These are phyloP conservation scores for Listrodromus nycthemerus DNA, from an alignment of 2,888 invertebrate species.

Conservation along the genomic window DNA sequence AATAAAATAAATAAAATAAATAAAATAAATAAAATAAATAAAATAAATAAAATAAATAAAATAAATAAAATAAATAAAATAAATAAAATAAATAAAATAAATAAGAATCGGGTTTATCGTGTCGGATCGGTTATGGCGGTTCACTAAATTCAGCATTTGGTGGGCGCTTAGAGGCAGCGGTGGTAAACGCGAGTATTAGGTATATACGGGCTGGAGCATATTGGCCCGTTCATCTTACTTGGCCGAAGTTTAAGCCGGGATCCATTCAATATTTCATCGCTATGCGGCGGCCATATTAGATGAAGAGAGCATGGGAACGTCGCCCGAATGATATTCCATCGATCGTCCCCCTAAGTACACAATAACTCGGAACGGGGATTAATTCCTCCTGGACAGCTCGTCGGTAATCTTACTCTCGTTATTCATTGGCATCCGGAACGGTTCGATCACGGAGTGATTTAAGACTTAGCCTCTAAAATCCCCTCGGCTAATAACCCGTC, in stretches of 20 bases:
- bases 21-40: constrained; percentile 71
- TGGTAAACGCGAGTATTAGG: constrained; percentile 50
- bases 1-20: not conserved
- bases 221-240: constrained; percentile 81
- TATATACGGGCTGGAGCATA: constrained; percentile 76
- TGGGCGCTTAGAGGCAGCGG: constrained; percentile 57
- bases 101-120: constrained; percentile 76
- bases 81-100: too few species aligned
- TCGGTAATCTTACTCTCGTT: constrained; percentile 14
- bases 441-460: not conserved
- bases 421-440: not conserved
- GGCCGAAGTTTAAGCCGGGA: constrained; percentile 74
- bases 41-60: not conserved
- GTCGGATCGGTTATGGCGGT: constrained; percentile 76
- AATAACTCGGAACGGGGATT: constrained; percentile 11
- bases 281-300: not conserved
- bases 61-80: not conserved
- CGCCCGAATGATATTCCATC: constrained; percentile 23
- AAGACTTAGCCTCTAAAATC: not conserved
- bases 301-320: constrained; percentile 22
- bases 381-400: not conserved
- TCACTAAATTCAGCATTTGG: constrained; percentile 79
- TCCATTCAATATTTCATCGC: constrained; percentile 78
- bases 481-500: not conserved
- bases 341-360: constrained; percentile 17